Percentiles rank a stretch among this genome's conserved stretches.
Conservation (phyloP, 2,797 vertebrate species). For the Sebastes alutus region DNA sequence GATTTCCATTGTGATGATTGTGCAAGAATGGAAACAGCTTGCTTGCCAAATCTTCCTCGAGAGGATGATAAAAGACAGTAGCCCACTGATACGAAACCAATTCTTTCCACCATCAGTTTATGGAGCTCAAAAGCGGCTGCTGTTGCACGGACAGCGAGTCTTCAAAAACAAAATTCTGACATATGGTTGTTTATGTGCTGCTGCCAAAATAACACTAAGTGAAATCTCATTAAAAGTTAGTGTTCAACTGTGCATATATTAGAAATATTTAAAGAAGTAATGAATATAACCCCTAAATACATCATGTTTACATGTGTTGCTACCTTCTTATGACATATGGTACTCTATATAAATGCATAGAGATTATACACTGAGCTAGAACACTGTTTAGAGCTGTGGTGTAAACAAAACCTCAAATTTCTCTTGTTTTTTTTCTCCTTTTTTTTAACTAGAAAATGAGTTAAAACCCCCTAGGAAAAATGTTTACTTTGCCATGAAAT, state of each 20-base stretch:
- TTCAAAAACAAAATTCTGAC: conserved; percentile 10
- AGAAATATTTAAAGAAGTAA: neutral
- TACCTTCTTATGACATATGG: too few species aligned
- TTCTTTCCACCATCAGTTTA: conserved; percentile 44
- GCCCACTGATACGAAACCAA: conserved; percentile 40
- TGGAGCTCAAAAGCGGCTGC: conserved; percentile 37
- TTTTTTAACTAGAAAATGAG: conserved; percentile 15
- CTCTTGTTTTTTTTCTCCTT: too few species aligned
- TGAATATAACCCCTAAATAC: neutral
- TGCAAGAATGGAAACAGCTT: conserved; percentile 63
- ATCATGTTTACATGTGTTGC: neutral
- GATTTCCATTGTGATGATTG: conserved; percentile 74
- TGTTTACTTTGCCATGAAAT: conserved; percentile 75
- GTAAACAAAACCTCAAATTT: neutral
- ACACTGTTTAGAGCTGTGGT: neutral
- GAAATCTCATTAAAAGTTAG: conserved; percentile 32
- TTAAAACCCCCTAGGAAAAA: conserved; percentile 44
- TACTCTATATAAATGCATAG: neutral
- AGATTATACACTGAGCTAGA: neutral
- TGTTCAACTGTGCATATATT: conserved; percentile 11
- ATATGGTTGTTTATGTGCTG: conserved; percentile 42
- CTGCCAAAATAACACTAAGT: conserved; percentile 20
- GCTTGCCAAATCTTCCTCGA: conserved; percentile 50
- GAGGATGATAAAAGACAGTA: conserved; percentile 63
- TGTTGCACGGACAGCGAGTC: neutral